Evolutionary conservation across 2,888 invertebrate genomes (phyloP).

Genomic region (Lamellibrachia satsuma): DNA sequence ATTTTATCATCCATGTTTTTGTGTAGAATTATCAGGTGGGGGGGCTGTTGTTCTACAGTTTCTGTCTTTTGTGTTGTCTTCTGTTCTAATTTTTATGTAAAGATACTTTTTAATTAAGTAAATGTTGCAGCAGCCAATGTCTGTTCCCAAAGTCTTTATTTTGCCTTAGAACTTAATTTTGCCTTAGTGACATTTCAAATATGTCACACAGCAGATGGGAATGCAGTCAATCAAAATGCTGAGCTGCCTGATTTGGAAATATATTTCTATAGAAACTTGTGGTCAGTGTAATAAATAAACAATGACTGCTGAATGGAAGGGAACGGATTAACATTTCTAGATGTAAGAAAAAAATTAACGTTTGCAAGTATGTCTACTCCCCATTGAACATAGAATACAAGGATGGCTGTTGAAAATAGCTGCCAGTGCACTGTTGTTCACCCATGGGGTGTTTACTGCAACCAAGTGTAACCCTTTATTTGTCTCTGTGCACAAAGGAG

Average conservation of each 20-base stretch:
- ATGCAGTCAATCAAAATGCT: neutral
- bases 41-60: too few relatives aligned
- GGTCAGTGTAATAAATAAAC: neutral
- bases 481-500: constrained; percentile 3
- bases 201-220: neutral
- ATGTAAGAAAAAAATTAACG: neutral
- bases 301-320: neutral
- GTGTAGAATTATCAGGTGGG: neutral
- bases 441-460: neutral
- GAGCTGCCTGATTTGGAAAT: neutral
- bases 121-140: neutral
- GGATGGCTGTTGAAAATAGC: neutral
- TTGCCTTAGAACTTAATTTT: neutral
- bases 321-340: neutral
- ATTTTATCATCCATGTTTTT: neutral
- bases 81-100: neutral
- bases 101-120: neutral
- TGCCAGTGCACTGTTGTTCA: neutral
- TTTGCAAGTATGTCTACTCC: neutral
- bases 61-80: neutral
- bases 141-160: neutral
- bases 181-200: neutral
- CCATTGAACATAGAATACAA: neutral
- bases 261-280: neutral
- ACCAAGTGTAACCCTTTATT: neutral